Evolutionary conservation across 2,113 vertebrate species (phyloP), one percentile per base, ranked within the genome.

Genomic region (Prinia subflava): DNA sequence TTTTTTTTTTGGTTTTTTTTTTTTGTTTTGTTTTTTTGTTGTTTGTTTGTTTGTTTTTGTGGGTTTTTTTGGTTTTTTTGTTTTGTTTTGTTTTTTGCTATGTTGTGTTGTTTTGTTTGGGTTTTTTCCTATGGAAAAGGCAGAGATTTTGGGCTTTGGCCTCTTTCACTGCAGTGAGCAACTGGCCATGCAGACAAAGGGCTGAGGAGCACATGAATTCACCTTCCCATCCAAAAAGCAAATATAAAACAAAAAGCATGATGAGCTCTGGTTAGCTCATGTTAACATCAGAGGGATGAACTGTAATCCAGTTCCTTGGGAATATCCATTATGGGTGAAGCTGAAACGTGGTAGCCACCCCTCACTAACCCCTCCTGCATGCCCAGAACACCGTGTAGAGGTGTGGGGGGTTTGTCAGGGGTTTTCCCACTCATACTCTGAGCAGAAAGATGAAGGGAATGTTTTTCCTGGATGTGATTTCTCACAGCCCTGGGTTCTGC

Each of bases 401-500:
- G 5, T 10, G 33, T 4, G n/a, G 20, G 28, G 53, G 15, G 11
- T 23, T 71, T 60, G 15, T 22, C 37, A 59, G 35, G 20, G 39
- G 6, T n/a, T 74, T 39, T 37, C 71, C 81, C 31, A 13, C 22
- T n/a, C 15, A 5, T 1, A 1, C 22, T 31, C 81, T 50, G 44
- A 80, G 55, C 33, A 63, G 67, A 67, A 86, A 33, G 33, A 44
- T 0, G 11, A 83, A 59, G 12, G 53, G 42, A 71, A 62, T 67
- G 18, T 44, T 91, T 77, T 77, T 49, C 24, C 30, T 70, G 76
- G 68, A 67, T 25, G 22, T 19, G 59, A 77, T 59, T 86, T 71
- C 73, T 35, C 42, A 25, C 57, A 75, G 91, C 81, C 80, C 73
- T 28, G 73, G 84, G 80, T 37, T 75, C 77, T 75, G 57, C 74